These are phyloP conservation scores for Poecilus cupreus DNA, from an alignment of 2,888 invertebrate genomes.

Conservation along the genomic window DNA sequence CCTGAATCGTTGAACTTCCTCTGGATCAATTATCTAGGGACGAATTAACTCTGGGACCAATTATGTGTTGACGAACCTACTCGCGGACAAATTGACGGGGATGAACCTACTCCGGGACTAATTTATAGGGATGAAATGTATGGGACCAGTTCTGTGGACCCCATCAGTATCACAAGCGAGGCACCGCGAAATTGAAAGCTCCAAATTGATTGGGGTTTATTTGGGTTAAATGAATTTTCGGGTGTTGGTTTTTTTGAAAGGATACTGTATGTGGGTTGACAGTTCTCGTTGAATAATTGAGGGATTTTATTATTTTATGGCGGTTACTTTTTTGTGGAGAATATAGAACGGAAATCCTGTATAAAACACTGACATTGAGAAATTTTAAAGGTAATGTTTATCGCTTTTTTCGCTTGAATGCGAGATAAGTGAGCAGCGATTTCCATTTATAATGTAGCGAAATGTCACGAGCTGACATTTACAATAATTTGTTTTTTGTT, in stretches of 20 bases:
- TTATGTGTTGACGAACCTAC: too few species aligned
- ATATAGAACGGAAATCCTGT: constrained; percentile 20
- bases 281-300: constrained; percentile 14
- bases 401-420: constrained; percentile 24
- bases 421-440: constrained; percentile 5
- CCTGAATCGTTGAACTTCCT: too few species aligned
- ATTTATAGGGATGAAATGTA: too few species aligned
- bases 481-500: constrained; percentile 11
- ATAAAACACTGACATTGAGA: constrained; percentile 29
- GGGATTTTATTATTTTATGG: constrained; percentile 28
- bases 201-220: constrained; percentile 22
- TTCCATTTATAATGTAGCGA: constrained; percentile 2
- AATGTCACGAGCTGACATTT: constrained; percentile 26
- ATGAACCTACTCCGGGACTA: too few species aligned
- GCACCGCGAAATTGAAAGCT: not conserved
- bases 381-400: constrained; percentile 31
- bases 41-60: too few species aligned
- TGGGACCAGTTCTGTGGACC: too few species aligned
- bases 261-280: constrained; percentile 4
- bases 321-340: not conserved
- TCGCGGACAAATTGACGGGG: too few species aligned
- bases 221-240: constrained; percentile 31
- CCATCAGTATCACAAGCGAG: not conserved
- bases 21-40: too few species aligned
- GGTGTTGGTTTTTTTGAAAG: constrained; percentile 21